Percentiles rank a stretch among this genome's conserved stretches.
phyloP scores from a whole-genome alignment of 2,113 vertebrate genomes.

The Pholis gunnellus region DNA sequence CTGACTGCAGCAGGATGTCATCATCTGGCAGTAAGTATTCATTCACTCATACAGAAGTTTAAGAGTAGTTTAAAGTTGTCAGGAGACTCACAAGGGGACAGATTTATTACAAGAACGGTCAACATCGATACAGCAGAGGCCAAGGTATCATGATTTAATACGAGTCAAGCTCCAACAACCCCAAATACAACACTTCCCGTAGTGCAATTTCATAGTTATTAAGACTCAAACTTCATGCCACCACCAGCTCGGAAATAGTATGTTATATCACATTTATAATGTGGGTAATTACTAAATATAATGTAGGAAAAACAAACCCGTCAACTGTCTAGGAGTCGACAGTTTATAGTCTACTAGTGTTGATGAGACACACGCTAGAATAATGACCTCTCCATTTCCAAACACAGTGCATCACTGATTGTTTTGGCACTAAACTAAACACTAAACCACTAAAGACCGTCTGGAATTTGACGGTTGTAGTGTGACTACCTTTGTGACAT shows the following conservation, averaged over 20 bases:
- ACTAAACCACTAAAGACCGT: neutral
- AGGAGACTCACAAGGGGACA: neutral
- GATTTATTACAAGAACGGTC: neutral
- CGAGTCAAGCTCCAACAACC: neutral
- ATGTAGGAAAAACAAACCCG: neutral
- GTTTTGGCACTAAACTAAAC: neutral
- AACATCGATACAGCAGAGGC: neutral
- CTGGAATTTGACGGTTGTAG: neutral
- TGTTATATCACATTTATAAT: too few species aligned
- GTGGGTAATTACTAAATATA: neutral
- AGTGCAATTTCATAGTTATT: neutral
- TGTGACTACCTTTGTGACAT: neutral
- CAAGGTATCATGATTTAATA: neutral
- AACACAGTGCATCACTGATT: neutral
- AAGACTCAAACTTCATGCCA: neutral
- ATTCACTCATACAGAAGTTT: neutral
- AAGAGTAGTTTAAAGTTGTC: neutral
- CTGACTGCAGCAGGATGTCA: slow-evolving; percentile 81
- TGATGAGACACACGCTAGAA: neutral
- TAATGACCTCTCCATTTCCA: neutral
- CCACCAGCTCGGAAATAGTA: neutral
- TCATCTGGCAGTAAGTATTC: slow-evolving; percentile 71
- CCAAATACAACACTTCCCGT: too few species aligned
- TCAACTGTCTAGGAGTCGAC: neutral
- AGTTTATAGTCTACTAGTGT: neutral